These are phyloP conservation scores for Amphipyra berbera DNA, from an alignment of 2,888 invertebrate species.

Conservation along the genomic window DNA sequence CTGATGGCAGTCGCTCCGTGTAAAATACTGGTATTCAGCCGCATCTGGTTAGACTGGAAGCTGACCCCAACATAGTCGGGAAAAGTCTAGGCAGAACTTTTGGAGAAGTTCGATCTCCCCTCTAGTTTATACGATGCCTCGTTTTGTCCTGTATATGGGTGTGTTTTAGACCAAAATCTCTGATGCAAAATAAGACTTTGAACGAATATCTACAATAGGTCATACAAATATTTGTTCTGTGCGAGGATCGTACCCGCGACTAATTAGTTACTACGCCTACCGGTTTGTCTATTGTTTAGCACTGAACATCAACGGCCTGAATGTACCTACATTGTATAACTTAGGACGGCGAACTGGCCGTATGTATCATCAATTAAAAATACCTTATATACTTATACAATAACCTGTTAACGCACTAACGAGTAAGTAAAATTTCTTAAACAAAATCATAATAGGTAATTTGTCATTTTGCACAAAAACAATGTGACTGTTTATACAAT, in stretches of 20 bases:
- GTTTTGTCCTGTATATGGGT: too few species aligned
- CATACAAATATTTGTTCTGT: constrained; percentile 18
- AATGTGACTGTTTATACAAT: constrained; percentile 33
- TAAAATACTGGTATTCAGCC: too few species aligned
- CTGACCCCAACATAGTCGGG: too few species aligned
- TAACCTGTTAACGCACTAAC: constrained; percentile 42
- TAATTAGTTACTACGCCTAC: constrained; percentile 8
- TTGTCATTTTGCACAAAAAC: constrained; percentile 50
- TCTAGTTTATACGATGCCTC: too few species aligned
- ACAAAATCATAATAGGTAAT: constrained; percentile 45
- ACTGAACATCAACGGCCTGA: constrained; percentile 21
- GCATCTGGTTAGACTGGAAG: too few species aligned
- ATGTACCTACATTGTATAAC: constrained; percentile 33
- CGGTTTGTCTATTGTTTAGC: constrained; percentile 42
- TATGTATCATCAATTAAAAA: constrained; percentile 50
- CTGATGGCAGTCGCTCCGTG: too few species aligned
- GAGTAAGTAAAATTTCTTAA: constrained; percentile 28
- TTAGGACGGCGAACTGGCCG: constrained; percentile 24
- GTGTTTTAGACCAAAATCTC: too few species aligned
- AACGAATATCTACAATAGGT: background rate
- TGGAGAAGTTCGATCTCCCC: too few species aligned
- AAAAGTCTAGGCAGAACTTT: too few species aligned
- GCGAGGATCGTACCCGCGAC: constrained; percentile 7
- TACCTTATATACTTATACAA: constrained; percentile 49
- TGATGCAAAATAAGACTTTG: too few species aligned